phyloP scores from a whole-genome alignment of 2,797 vertebrate genomes.

The Carduelis carduelis region DNA sequence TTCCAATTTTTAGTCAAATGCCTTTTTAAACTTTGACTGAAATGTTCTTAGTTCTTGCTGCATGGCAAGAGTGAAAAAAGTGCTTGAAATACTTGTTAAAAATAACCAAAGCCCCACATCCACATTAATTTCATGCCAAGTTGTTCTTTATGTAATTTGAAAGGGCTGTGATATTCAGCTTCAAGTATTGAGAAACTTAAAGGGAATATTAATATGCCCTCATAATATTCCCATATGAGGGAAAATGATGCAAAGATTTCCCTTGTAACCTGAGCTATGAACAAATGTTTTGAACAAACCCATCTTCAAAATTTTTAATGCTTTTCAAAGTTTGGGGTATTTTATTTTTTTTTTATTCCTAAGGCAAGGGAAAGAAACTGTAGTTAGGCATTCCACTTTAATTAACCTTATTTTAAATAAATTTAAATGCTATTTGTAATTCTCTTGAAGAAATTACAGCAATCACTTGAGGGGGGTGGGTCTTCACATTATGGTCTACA shows the following conservation, averaged over 20 bases:
- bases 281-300: neutral
- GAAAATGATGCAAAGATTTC: neutral
- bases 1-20: constrained; percentile 16
- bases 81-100: constrained; percentile 5
- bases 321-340: neutral
- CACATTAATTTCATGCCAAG: neutral
- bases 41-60: neutral
- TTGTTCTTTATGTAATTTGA: constrained; percentile 1
- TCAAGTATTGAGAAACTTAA: neutral
- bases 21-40: constrained; percentile 22
- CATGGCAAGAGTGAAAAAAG: neutral
- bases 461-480: neutral
- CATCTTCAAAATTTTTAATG: neutral
- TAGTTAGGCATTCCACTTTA: neutral
- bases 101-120: neutral
- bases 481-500: neutral
- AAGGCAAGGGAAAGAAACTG: neutral
- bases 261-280: neutral
- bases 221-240: neutral
- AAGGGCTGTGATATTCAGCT: neutral
- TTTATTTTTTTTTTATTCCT: neutral
- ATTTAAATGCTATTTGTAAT: neutral
- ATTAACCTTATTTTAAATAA: neutral
- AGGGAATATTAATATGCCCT: neutral
- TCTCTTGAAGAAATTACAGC: neutral